Base-by-base conservation (phyloP, 1,140 invertebrate genomes). In the Penaeus vannamei region DNA sequence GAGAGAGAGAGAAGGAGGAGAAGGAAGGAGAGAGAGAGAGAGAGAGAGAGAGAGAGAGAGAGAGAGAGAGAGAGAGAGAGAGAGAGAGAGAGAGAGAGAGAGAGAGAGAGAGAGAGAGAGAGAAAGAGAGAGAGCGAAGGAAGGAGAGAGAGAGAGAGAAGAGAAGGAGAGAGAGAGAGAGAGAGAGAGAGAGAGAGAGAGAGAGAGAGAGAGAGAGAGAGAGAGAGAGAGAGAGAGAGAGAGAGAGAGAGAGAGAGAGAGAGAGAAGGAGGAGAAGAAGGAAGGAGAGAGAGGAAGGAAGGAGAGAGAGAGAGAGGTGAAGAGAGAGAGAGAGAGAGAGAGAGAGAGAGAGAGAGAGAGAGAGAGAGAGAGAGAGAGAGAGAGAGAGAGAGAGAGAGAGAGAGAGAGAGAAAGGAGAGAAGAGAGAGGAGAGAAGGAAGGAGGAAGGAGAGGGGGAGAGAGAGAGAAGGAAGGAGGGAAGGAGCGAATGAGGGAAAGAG, bases 1-100 rank as follows among this genome's bases (percentile, higher is more conserved):
- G n/a, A 19, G 42, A 19, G n/a, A 1, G 42, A 19, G 19, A 17
- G 19, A 17, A 76, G n/a, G 19, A 17, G 19, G 72, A 76, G n/a
- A 76, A 17, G 19, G 72, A 76, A 5, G 19, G 72, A 76, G 72
- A 76, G n/a, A 76, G 72, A 76, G 72, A 76, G n/a, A 76, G 72
- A 76, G 72, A 76, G n/a, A 76, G 72, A 76, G 72, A 76, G n/a
- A 76, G 72, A 76, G 72, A 76, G n/a, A 76, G 72, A 76, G 72
- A 76, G n/a, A 76, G 72, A 76, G 72, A 76, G n/a, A 76, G 72
- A 76, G n/a, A 76, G 72, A 76, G 72, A 76, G n/a, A 76, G 72
- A 76, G 32, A 46, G 32, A 46, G 17, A 80, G 17, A 32, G 53
- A 10, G 77, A 10, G 77, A 1, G 32, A 10, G 77, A 12, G 2